A percentile compares a stretch with the other conserved stretches of the same genome.
Conservation (phyloP, 1,140 invertebrate species). For the Euura lappo region DNA sequence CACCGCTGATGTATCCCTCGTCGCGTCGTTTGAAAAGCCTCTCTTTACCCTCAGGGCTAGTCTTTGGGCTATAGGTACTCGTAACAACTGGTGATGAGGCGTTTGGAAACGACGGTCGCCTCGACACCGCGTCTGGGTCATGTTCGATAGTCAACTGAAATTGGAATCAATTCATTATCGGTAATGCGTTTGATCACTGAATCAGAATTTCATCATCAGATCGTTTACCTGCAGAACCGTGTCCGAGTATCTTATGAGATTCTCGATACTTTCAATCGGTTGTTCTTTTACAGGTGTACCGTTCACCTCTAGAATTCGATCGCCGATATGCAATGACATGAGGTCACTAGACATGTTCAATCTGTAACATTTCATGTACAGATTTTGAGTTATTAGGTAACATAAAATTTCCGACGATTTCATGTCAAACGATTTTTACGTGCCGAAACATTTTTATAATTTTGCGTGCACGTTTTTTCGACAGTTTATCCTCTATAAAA, state of each 20-base stretch:
- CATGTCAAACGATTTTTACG: neutral
- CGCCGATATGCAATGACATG: slow-evolving; percentile 87
- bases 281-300: slow-evolving; percentile 84
- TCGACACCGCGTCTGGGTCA: slow-evolving; percentile 76
- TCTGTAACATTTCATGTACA: slow-evolving; percentile 59
- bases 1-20: slow-evolving; percentile 66
- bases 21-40: slow-evolving; percentile 74
- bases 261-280: slow-evolving; percentile 78
- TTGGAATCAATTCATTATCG: slow-evolving; percentile 13
- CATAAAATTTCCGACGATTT: neutral
- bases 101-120: slow-evolving; percentile 53
- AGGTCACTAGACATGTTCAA: slow-evolving; percentile 81
- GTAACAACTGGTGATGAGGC: slow-evolving; percentile 52
- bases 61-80: slow-evolving; percentile 48
- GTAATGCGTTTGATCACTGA: neutral
- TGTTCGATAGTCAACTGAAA: slow-evolving; percentile 85
- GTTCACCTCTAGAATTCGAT: slow-evolving; percentile 91
- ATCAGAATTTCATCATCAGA: neutral
- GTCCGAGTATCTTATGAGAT: slow-evolving; percentile 75
- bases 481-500: neutral
- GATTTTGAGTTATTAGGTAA: neutral
- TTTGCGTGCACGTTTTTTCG: neutral
- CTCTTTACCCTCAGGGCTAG: slow-evolving; percentile 64
- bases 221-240: slow-evolving; percentile 72
- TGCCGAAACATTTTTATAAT: neutral